phyloP scores from a whole-genome alignment of 2,888 invertebrate species.

The Drosophila imparisetae region DNA sequence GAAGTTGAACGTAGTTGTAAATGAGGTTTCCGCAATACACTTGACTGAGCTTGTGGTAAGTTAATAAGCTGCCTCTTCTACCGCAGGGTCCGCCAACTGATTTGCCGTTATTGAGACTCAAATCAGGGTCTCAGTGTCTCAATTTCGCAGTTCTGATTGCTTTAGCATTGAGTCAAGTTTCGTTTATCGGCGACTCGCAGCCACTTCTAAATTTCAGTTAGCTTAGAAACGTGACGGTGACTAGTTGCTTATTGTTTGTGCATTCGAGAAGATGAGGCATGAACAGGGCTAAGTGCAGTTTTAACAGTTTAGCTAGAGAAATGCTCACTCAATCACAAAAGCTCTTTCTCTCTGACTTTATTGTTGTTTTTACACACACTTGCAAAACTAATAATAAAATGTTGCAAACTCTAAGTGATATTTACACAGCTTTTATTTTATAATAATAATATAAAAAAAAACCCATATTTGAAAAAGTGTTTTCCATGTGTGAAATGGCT shows the following conservation, averaged over 20 bases:
- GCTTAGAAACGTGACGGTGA: constrained; percentile 46
- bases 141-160: constrained; percentile 1
- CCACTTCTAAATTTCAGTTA: constrained; percentile 50
- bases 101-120: not conserved
- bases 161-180: constrained; percentile 19
- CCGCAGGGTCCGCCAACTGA: constrained; percentile 9
- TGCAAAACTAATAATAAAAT: no score
- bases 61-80: constrained; percentile 1
- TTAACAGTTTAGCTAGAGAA: not conserved
- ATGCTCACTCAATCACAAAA: not conserved
- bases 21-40: constrained; percentile 9
- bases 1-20: constrained; percentile 14
- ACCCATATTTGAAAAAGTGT: not conserved
- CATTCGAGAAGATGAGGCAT: not conserved
- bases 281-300: not conserved
- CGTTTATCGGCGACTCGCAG: constrained; percentile 19
- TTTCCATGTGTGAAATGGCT: not conserved
- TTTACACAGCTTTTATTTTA: not conserved
- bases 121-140: not conserved
- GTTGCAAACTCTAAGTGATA: not conserved
- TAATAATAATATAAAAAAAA: not conserved
- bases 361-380: not conserved
- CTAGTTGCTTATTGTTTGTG: constrained; percentile 34
- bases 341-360: not conserved
- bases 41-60: constrained; percentile 25